Evolutionary conservation across 2,113 vertebrate species (phyloP), one percentile per base, ranked within the genome.

Genomic region (Bos javanicus): DNA sequence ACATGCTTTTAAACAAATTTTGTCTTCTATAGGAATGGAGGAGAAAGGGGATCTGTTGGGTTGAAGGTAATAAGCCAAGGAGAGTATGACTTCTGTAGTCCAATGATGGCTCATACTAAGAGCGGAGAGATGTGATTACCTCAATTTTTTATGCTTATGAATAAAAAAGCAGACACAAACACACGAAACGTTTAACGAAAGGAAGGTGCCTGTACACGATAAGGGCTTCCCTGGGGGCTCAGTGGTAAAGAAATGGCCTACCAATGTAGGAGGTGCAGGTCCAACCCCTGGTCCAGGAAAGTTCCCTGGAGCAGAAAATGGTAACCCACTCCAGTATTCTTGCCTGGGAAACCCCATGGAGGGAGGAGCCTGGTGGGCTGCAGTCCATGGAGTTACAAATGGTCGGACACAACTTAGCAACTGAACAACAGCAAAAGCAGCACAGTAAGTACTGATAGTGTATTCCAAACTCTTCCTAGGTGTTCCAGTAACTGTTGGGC

Each of bases 181-280:
- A 48, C 14, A 39, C 4, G 82, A 26, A 54, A 14, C 46, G 4
- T 46, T 52, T 16, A 56, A 52, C 62, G 39, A 81, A 74, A 60
- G 25, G 33, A 36, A 19, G 43, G n/a, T 7, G 16, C 11, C 60
- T 43, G 39, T 3, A 25, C 7, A 2, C 3, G 56, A 0, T 16
- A 43, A 52, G 46, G 71, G 36, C 71, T 76, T 26, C 39, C 12
- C 12, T 26, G 39, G 71, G 10, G 67, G 23, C 71, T 43, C 71
- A 3, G 71, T 2, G 71, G 71, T 43, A 16, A 76, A 43, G 71
- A 43, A 14, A 25, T 16, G 60, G 11, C 36, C 21, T 13, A 4
- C 11, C 12, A 26, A 1, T 14, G 23, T 13, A 14, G 23, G 71
- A 14, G 23, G 23, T 1, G 0, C 23, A 26, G 39, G 39, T 12